phyloP scores from a whole-genome alignment of 2,888 invertebrate species.

The Laothoe populi region DNA sequence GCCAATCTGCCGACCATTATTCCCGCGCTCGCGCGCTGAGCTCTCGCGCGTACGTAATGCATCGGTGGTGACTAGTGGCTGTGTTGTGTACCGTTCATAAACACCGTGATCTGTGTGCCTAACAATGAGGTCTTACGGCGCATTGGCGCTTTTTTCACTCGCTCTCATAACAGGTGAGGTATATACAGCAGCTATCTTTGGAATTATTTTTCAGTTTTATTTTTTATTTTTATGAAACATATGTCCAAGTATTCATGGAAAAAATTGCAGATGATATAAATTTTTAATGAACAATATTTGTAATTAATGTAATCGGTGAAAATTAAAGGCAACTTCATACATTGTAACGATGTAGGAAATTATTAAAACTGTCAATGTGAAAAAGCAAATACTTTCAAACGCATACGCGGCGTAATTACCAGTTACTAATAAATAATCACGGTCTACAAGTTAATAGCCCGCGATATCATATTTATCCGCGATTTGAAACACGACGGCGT shows the following conservation, averaged over 20 bases:
- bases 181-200: not conserved
- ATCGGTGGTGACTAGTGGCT: slow-evolving; percentile 75
- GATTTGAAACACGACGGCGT: slow-evolving; percentile 22
- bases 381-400: slow-evolving; percentile 33
- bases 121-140: slow-evolving; percentile 73
- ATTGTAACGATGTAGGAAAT: slow-evolving; percentile 12
- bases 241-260: too few relatives aligned
- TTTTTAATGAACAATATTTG: not conserved
- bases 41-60: slow-evolving; percentile 75
- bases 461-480: slow-evolving; percentile 30
- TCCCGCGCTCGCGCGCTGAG: slow-evolving; percentile 75
- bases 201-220: not conserved
- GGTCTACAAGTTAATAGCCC: slow-evolving; percentile 21
- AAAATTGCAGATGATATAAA: too few relatives aligned
- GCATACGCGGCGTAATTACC: slow-evolving; percentile 33
- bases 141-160: slow-evolving; percentile 63
- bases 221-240: not conserved
- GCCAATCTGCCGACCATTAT: slow-evolving; percentile 48
- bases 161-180: slow-evolving; percentile 71
- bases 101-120: slow-evolving; percentile 59
- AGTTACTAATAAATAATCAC: slow-evolving; percentile 30
- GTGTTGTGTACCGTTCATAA: slow-evolving; percentile 70
- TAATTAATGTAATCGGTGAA: not conserved
- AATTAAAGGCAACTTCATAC: slow-evolving; percentile 2
- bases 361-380: slow-evolving; percentile 21